Base-by-base conservation (phyloP, 2,888 invertebrate species). In the Tethea ocularis region DNA sequence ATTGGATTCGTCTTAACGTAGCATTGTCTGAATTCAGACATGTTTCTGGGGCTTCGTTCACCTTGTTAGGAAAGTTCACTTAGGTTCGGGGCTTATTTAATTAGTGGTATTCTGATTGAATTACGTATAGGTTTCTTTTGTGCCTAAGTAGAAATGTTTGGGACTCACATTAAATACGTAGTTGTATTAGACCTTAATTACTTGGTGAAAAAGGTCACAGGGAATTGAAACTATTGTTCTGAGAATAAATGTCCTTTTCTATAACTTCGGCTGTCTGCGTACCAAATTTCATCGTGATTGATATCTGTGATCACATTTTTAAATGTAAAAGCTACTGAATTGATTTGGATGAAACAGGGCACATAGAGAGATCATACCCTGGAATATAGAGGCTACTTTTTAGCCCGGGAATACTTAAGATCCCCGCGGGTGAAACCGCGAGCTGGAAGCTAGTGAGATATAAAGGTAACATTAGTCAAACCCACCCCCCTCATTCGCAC, bases 1-100 rank as follows among this genome's bases (percentile, higher is more conserved):
- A 67, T 72, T 74, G 66, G 71, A 65, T 68, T 66, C 58, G 63
- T 67, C 68, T 74, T 61, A 69, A 60, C 63, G 66, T 67, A 56
- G 29, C 65, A 55, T 64, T 62, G 66, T 64, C 58, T 61, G 57
- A 57, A 61, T 13, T 58, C 15, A 22, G 33, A 36, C 17, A 53
- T 58, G 59, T 61, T 71, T 64, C 66, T 60, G 41, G 60, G 55
- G 55, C 54, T 51, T 54, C 54, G 17, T 24, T 36, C 60, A 62
- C 61, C 64, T 62, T 51, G 58, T 54, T 56, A 57, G 10, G 17
- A 51, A 52, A 56, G 54, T 26, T 29, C n/a, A n/a, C 33, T 26
- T 15, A 10, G 8, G 11, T 33, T 7, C 20, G 17, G 53, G 20
- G 17, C 10, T 46, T 46, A 46, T 46, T 46, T 20, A 46, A 46